Evolutionary conservation across 2,888 invertebrate species (phyloP).

Genomic region (Agrotis puta): DNA sequence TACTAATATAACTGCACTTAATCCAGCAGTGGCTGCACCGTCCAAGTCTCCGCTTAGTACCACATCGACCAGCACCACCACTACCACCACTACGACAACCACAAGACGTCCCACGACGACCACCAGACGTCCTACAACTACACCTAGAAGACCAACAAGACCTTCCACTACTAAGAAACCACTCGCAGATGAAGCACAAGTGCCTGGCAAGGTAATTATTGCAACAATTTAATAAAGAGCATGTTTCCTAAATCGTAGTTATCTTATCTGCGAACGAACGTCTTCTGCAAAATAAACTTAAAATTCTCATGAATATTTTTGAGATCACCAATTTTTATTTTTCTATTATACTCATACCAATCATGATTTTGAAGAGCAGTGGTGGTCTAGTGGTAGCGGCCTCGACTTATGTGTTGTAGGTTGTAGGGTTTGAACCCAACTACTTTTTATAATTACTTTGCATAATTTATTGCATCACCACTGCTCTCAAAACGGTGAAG

Average conservation of each 20-base stretch:
- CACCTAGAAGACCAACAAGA: conserved; percentile 59
- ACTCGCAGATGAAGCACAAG: conserved; percentile 72
- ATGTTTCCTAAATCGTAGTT: background rate
- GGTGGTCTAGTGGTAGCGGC: too few species aligned
- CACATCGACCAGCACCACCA: conserved; percentile 67
- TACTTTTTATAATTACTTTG: too few species aligned
- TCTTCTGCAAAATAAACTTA: background rate
- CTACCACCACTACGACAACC: conserved; percentile 64
- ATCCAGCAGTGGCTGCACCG: conserved; percentile 71
- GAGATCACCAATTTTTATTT: background rate
- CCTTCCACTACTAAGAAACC: conserved; percentile 76
- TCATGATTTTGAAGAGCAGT: too few species aligned
- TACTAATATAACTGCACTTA: background rate
- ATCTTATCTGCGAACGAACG: background rate
- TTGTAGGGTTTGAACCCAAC: too few species aligned
- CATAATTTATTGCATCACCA: too few species aligned
- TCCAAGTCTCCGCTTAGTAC: conserved; percentile 74
- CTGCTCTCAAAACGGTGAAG: too few species aligned
- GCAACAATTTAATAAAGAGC: background rate
- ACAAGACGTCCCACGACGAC: conserved; percentile 60
- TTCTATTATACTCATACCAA: background rate
- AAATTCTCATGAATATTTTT: too few species aligned
- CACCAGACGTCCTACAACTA: conserved; percentile 65
- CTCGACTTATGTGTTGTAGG: too few species aligned
- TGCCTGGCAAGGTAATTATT: conserved; percentile 77